Conservation (phyloP, 1,140 invertebrate species). For the Heliconius hewitsoni region DNA sequence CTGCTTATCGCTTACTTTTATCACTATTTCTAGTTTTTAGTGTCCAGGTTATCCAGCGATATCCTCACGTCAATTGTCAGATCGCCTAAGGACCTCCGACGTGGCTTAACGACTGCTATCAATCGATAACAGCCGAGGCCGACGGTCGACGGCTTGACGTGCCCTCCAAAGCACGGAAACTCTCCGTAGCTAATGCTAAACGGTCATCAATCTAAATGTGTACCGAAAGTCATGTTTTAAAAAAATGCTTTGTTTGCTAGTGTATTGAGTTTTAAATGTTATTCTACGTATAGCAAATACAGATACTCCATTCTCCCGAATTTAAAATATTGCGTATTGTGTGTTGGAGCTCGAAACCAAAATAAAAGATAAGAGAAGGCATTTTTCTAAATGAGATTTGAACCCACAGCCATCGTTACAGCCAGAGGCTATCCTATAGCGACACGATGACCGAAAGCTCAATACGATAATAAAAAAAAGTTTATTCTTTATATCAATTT, state of each 20-base stretch:
- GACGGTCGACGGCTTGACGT: background rate
- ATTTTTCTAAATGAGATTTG: too few species aligned
- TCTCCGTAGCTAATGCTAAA: background rate
- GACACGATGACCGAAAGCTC: too few species aligned
- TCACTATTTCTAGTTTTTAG: background rate
- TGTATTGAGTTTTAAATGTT: too few species aligned
- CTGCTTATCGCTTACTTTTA: background rate
- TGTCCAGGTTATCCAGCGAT: background rate
- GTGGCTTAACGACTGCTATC: conserved; percentile 5
- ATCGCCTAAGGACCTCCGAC: background rate
- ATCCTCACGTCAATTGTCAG: background rate
- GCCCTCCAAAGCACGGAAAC: conserved; percentile 2
- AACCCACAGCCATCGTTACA: too few species aligned
- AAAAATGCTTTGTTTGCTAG: background rate
- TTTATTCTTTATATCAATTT: too few species aligned
- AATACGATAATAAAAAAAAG: too few species aligned
- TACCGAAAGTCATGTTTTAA: background rate
- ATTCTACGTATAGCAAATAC: too few species aligned
- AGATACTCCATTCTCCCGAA: too few species aligned
- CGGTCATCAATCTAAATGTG: background rate
- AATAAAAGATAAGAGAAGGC: too few species aligned
- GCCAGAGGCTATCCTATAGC: too few species aligned
- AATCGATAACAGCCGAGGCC: conserved; percentile 9
- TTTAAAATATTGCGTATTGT: too few species aligned
- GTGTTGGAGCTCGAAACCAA: too few species aligned